Percentiles rank a stretch among this genome's conserved stretches.
phyloP scores from a whole-genome alignment of 2,888 invertebrate genomes.

The Apoderus coryli region DNA sequence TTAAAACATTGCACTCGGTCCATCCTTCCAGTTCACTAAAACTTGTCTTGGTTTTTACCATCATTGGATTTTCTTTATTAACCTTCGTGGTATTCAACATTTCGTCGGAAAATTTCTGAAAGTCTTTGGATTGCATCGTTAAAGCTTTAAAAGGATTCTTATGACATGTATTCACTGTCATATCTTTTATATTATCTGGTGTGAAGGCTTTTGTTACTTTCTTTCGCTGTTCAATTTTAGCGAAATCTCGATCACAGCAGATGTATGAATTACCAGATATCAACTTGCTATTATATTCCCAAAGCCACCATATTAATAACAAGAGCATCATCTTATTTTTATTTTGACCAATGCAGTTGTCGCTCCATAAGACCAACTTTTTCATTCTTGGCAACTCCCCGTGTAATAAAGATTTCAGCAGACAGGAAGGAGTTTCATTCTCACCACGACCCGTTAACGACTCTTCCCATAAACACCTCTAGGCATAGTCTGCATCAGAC shows the following conservation, averaged over 20 bases:
- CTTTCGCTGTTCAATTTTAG: conserved; percentile 5
- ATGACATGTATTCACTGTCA: conserved; percentile 1
- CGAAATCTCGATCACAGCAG: conserved; percentile 7
- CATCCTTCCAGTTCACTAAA: conserved; percentile 8
- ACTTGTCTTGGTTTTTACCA: conserved; percentile 7
- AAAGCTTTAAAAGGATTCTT: conserved; percentile 6
- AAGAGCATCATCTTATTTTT: conserved; percentile 8
- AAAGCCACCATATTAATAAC: conserved; percentile 5
- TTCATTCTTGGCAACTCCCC: conserved; percentile 5
- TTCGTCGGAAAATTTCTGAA: neutral
- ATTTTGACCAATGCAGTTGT: conserved; percentile 13
- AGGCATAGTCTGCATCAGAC: conserved; percentile 7
- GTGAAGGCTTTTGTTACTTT: conserved; percentile 1
- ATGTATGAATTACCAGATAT: conserved; percentile 5
- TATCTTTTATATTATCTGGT: conserved; percentile 2
- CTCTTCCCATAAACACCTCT: conserved; percentile 15
- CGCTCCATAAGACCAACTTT: conserved; percentile 10
- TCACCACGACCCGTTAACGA: conserved; percentile 15
- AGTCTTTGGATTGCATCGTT: neutral
- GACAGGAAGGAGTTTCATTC: conserved; percentile 17
- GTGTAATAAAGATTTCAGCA: conserved; percentile 12
- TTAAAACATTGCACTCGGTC: conserved; percentile 4
- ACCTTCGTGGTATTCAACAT: neutral
- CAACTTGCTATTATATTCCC: too few relatives aligned
- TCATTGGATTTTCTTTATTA: neutral